Base-by-base conservation (phyloP, 2,113 vertebrate species). In the Ceyx margarethae region DNA sequence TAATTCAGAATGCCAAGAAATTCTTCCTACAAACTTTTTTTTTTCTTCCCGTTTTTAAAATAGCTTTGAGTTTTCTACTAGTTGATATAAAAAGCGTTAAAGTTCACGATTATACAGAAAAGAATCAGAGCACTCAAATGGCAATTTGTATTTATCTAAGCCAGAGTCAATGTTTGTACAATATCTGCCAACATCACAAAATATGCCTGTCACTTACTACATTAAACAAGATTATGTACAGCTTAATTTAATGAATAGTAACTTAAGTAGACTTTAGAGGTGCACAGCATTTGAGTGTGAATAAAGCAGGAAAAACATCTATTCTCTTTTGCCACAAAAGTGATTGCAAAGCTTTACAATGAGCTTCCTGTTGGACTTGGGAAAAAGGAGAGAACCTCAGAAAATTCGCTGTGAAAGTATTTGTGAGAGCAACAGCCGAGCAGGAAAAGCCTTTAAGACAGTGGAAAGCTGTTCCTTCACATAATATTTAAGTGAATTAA, bases 81-180 rank as follows among this genome's bases (percentile, higher is more conserved):
- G 60, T 91, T 91, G 66, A 79, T 54, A 87, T n/a, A 72, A 90
- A 75, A 96, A 74, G 54, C 68, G 61, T 76, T 93, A 71, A 96
- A 91, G 73, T 96, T 96, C 60, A 57, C 42, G 37, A 89, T 67
- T 90, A 89, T 58, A 86, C 3, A 88, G 78, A 88, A 75, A 88
- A 79, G 48, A 72, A 90, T 72, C 53, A 45, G 85, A 88, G 87
- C 74, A 68, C 74, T 95, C 90, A 87, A 83, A 74, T 89, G 92
- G 78, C 86, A 94, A 94, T 95, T 96, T 95, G 71, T 97, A 94
- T 94, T 96, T 97, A 95, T 89, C 91, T 90, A 94, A 95, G 89
- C 53, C 83, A 95, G 96, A 89, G 74, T 92, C 97, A 97, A 97
- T 94, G 92, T 97, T 97, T 96, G 95, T 91, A 84, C 89, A 94